A percentile compares a stretch with the other conserved stretches of the same genome.
Conservation (phyloP, 2,113 vertebrate species). For the Oreochromis spilurus region DNA sequence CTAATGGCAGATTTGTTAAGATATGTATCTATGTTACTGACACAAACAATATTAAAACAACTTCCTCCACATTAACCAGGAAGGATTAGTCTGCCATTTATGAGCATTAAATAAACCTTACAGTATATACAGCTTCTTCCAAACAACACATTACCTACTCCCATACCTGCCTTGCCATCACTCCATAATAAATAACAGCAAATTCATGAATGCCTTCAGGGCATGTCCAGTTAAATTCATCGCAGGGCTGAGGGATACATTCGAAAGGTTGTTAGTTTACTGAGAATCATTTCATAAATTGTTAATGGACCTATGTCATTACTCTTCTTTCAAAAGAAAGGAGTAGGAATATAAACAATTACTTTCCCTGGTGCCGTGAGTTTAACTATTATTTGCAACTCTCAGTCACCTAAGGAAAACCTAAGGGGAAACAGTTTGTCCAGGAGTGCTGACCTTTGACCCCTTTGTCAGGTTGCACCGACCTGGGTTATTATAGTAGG, state of each 20-base stretch:
- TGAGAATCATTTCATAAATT: not conserved
- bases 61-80: not conserved
- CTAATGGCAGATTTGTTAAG: not conserved
- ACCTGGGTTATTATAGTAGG: constrained; percentile 34
- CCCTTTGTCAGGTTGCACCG: constrained; percentile 21
- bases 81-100: not conserved
- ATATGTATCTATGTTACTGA: not conserved
- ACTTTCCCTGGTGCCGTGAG: not conserved
- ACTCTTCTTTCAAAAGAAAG: not conserved
- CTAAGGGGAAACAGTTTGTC: not conserved
- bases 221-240: not conserved
- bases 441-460: constrained; percentile 33
- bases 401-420: constrained; percentile 4
- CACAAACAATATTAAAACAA: not conserved
- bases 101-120: not conserved
- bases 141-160: not conserved
- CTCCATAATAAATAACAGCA: not conserved
- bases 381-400: not conserved
- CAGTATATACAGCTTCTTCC: not conserved
- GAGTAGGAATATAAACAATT: not conserved
- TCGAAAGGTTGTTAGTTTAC: constrained; percentile 17
- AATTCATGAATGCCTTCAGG: not conserved
- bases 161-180: not conserved
- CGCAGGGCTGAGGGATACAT: not conserved
- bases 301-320: not conserved